phyloP scores from a whole-genome alignment of 1,140 invertebrate genomes.

The Amphibalanus amphitrite region DNA sequence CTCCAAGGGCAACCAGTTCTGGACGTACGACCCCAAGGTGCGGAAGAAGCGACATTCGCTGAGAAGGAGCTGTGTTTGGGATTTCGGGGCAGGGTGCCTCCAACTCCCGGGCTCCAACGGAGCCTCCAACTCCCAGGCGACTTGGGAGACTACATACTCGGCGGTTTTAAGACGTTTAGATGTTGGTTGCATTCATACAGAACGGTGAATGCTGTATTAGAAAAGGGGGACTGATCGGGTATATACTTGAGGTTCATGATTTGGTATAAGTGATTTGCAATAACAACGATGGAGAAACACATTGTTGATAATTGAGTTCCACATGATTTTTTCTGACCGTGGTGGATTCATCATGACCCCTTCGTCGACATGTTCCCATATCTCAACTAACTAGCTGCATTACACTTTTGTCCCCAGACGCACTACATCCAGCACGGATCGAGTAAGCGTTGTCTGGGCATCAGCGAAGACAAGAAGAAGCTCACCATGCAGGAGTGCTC shows the following conservation, averaged over 20 bases:
- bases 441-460: constrained; percentile 73
- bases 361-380: too few species aligned
- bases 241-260: too few species aligned
- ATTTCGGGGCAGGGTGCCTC: too few species aligned
- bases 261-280: too few species aligned
- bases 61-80: constrained; percentile 4
- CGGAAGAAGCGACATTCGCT: too few species aligned
- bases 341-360: too few species aligned
- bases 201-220: neutral
- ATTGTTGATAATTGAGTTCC: neutral
- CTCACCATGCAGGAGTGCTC: constrained; percentile 68
- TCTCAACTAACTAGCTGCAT: too few species aligned
- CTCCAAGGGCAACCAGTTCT: constrained; percentile 81
- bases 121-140: neutral
- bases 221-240: neutral
- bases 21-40: constrained; percentile 59
- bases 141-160: neutral
- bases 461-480: constrained; percentile 57
- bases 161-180: neutral
- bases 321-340: neutral
- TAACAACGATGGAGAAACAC: too few species aligned
- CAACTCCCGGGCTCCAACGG: neutral
- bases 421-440: constrained; percentile 66
- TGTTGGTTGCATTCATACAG: neutral
- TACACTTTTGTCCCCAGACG: too few species aligned